Evolutionary conservation across 1,140 invertebrate species (phyloP).

Genomic region (Lasioglossum baleicum): DNA sequence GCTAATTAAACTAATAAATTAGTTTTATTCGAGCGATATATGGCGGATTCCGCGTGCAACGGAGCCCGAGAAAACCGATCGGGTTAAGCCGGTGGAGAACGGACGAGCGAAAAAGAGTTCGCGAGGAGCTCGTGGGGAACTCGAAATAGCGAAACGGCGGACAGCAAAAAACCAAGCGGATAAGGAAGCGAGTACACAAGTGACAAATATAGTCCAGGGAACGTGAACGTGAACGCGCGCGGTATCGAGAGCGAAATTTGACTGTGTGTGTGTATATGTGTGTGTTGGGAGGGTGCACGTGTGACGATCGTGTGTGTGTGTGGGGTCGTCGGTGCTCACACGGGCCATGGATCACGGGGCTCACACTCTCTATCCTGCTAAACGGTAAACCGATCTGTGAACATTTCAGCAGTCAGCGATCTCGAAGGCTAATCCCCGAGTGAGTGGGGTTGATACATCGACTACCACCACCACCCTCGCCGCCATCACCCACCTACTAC

Average conservation of each 20-base stretch:
- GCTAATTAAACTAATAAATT: too few relatives aligned
- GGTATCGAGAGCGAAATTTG: constrained; percentile 30
- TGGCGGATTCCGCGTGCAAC: background rate
- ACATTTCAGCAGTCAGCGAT: constrained; percentile 80
- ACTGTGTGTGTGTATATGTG: constrained; percentile 3
- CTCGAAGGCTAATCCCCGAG: constrained; percentile 78
- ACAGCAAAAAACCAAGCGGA: constrained; percentile 32
- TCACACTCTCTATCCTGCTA: constrained; percentile 78
- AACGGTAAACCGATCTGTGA: constrained; percentile 80
- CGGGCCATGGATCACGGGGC: constrained; percentile 69
- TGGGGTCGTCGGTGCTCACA: constrained; percentile 50
- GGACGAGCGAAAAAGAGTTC: background rate
- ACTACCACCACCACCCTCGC: constrained; percentile 40
- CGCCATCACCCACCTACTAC: constrained; percentile 13
- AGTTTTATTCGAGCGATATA: too few relatives aligned
- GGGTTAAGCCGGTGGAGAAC: background rate
- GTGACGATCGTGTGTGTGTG: constrained; percentile 22
- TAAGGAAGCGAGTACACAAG: constrained; percentile 47
- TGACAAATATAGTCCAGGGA: constrained; percentile 50
- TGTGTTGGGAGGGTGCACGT: background rate
- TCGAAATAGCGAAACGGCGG: constrained; percentile 37
- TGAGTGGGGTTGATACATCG: constrained; percentile 74
- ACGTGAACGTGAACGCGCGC: background rate
- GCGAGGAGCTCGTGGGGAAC: background rate
- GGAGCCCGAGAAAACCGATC: background rate